Conservation (phyloP, 2,797 vertebrate species). For the Alauda arvensis region DNA sequence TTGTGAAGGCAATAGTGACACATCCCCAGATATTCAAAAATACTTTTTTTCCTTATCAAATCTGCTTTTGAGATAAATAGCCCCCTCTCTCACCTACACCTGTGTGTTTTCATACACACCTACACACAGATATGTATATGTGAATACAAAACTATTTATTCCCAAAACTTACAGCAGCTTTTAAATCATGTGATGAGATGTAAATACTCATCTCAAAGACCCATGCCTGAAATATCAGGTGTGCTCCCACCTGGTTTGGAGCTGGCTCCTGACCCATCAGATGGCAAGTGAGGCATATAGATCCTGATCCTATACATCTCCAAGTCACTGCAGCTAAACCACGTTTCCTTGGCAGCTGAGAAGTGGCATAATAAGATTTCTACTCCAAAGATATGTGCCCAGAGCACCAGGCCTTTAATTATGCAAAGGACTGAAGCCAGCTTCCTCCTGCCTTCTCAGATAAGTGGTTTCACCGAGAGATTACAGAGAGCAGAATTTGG, state of each 20-base stretch:
- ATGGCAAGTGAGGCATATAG: not conserved
- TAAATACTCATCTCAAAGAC: not conserved
- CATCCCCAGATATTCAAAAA: not conserved
- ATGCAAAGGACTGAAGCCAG: conserved; percentile 16
- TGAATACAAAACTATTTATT: not conserved
- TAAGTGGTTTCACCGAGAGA: conserved; percentile 1
- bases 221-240: not conserved
- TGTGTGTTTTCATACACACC: not conserved
- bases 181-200: not conserved
- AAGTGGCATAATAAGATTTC: not conserved
- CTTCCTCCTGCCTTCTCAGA: conserved; percentile 37
- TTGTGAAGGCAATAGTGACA: not conserved
- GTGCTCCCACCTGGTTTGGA: not conserved
- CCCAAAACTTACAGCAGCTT: not conserved
- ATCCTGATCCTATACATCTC: not conserved
- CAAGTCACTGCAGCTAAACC: not conserved
- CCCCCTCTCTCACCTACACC: not conserved
- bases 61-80: not conserved
- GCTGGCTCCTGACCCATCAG: not conserved
- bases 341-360: not conserved
- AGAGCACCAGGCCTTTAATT: conserved; percentile 24
- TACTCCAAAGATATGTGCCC: not conserved
- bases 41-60: not conserved
- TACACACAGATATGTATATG: not conserved
- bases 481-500: not conserved